Evolutionary conservation across 2,113 vertebrate species (phyloP).

Genomic region (Pygoscelis adeliae): DNA sequence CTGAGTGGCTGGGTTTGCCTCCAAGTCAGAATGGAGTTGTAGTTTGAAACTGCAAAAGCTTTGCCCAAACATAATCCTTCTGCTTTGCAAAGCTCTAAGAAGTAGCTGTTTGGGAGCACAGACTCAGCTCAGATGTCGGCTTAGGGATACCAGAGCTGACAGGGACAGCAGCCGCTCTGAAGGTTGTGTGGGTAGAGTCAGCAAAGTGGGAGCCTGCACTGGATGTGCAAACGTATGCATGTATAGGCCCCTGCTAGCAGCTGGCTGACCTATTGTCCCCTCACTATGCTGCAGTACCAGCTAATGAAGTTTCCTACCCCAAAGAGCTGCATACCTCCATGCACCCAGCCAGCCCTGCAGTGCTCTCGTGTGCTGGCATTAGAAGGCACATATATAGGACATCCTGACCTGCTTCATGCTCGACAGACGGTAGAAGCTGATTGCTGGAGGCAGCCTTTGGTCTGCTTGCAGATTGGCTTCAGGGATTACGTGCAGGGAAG

Average conservation of each 20-base stretch:
- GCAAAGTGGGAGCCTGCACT: not conserved
- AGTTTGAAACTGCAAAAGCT: not conserved
- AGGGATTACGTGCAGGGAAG: not conserved
- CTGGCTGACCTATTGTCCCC: not conserved
- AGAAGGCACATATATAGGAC: not conserved
- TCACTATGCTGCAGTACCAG: not conserved
- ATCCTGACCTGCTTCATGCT: not conserved
- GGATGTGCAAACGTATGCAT: rapidly evolving
- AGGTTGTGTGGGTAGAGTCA: not conserved
- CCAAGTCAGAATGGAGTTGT: not conserved
- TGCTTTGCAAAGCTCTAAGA: not conserved
- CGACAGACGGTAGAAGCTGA: rapidly evolving
- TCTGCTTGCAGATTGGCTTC: not conserved
- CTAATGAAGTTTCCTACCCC: not conserved
- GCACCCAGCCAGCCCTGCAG: not conserved
- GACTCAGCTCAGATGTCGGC: not conserved
- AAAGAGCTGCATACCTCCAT: not conserved
- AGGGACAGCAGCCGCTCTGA: rapidly evolving
- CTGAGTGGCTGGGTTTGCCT: not conserved
- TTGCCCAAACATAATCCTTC: not conserved
- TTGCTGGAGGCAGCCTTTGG: not conserved
- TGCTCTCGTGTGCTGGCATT: not conserved
- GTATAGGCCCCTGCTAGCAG: not conserved
- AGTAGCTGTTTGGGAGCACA: not conserved
- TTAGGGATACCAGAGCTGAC: not conserved